Conservation (phyloP, 2,113 vertebrate genomes). For the Platichthys flesus region DNA sequence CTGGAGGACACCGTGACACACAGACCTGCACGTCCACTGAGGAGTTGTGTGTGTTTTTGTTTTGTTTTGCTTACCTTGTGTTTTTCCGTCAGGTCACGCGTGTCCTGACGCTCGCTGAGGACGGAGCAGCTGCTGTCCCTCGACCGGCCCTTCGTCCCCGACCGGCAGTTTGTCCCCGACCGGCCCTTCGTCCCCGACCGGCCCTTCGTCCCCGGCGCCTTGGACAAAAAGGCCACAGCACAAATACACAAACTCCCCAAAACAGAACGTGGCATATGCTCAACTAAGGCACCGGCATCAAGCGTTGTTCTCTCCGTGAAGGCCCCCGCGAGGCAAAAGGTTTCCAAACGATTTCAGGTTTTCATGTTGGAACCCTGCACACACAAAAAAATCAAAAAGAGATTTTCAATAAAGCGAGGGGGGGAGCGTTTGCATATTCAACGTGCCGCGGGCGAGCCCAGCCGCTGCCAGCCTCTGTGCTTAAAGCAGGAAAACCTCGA, state of each 20-base stretch:
- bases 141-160: too few relatives aligned
- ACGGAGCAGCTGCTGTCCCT: constrained; percentile 65
- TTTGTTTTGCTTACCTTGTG: constrained; percentile 40
- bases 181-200: too few relatives aligned
- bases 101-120: constrained; percentile 55
- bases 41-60: not conserved
- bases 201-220: constrained; percentile 17
- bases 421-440: constrained; percentile 87
- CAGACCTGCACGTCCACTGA: not conserved
- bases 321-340: constrained; percentile 80
- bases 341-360: constrained; percentile 81
- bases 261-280: constrained; percentile 79
- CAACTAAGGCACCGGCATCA: constrained; percentile 64
- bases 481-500: constrained; percentile 89
- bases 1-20: not conserved
- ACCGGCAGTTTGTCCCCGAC: too few relatives aligned
- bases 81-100: constrained; percentile 46
- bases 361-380: constrained; percentile 67
- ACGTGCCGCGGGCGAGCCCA: constrained; percentile 83
- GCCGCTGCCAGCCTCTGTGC: constrained; percentile 74
- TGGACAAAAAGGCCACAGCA: constrained; percentile 26
- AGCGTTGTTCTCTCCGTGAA: constrained; percentile 58
- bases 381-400: constrained; percentile 1
- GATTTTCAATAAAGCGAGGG: constrained; percentile 3
- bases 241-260: constrained; percentile 43